phyloP scores from a whole-genome alignment of 2,113 vertebrate genomes.

The Pyxicephalus adspersus region DNA sequence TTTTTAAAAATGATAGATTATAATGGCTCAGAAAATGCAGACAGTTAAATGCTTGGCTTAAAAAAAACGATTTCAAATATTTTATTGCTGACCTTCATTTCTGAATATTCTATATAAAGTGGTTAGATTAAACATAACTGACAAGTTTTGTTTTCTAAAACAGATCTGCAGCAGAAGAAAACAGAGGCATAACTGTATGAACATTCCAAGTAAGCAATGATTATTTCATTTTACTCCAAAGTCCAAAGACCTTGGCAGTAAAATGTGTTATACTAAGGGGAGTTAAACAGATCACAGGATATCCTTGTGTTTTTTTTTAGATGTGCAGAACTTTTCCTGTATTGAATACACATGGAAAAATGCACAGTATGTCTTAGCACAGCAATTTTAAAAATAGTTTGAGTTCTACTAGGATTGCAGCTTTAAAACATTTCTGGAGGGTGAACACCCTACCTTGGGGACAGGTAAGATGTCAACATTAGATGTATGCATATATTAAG shows the following conservation, averaged over 20 bases:
- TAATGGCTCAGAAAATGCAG: no score
- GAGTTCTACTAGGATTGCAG: neutral
- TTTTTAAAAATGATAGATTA: no score
- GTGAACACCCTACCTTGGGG: neutral
- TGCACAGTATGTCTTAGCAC: neutral
- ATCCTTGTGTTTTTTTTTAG: slow-evolving; percentile 3
- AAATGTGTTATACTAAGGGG: neutral
- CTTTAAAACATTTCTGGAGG: neutral
- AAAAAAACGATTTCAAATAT: neutral
- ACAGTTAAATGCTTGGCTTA: no score
- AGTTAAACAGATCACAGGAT: slow-evolving; percentile 9
- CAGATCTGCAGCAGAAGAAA: neutral
- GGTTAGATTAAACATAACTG: no score
- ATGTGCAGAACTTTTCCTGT: neutral
- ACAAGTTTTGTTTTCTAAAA: no score
- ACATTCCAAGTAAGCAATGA: neutral
- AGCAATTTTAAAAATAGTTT: neutral
- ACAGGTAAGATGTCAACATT: no score
- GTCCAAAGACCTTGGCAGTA: slow-evolving; percentile 22
- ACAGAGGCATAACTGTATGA: neutral
- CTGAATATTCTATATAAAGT: neutral
- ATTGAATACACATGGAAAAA: neutral
- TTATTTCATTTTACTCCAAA: neutral
- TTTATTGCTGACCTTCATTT: neutral
- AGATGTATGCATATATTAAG: slow-evolving; percentile 3